These are phyloP conservation scores for Salticus scenicus DNA, from an alignment of 2,888 invertebrate genomes.

Conservation along the genomic window DNA sequence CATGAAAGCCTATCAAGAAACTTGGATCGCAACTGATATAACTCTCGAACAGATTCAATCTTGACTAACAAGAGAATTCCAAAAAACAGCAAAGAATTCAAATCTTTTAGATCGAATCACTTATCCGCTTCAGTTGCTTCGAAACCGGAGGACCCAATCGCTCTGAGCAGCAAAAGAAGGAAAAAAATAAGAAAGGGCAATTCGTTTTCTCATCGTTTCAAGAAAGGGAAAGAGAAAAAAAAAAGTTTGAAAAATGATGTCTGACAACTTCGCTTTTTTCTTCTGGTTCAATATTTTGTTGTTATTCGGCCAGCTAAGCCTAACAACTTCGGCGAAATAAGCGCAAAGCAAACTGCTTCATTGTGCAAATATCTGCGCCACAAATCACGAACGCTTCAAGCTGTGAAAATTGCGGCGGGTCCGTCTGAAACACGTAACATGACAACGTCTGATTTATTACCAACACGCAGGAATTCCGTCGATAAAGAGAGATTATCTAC, in stretches of 20 bases:
- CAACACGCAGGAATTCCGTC: background rate
- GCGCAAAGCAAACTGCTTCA: background rate
- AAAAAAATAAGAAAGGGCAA: no score
- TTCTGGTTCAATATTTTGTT: background rate
- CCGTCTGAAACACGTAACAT: background rate
- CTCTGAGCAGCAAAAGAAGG: no score
- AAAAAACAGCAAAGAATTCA: no score
- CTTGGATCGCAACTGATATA: no score
- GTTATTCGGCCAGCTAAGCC: background rate
- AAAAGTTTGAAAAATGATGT: background rate
- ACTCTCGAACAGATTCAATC: no score
- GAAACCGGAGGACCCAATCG: no score
- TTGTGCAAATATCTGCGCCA: background rate
- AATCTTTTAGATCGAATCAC: no score
- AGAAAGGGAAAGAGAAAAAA: no score
- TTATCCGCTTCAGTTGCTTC: no score
- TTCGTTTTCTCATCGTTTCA: no score
- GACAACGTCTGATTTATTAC: background rate
- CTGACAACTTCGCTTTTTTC: background rate
- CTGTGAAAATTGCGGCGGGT: constrained; percentile 8
- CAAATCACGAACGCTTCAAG: constrained; percentile 5
- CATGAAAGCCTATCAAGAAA: no score
- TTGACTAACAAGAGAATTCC: no score
- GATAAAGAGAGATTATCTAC: background rate
- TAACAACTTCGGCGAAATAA: background rate